Base-by-base conservation (phyloP, 2,113 vertebrate species). In the Leptodactylus fuscus region DNA sequence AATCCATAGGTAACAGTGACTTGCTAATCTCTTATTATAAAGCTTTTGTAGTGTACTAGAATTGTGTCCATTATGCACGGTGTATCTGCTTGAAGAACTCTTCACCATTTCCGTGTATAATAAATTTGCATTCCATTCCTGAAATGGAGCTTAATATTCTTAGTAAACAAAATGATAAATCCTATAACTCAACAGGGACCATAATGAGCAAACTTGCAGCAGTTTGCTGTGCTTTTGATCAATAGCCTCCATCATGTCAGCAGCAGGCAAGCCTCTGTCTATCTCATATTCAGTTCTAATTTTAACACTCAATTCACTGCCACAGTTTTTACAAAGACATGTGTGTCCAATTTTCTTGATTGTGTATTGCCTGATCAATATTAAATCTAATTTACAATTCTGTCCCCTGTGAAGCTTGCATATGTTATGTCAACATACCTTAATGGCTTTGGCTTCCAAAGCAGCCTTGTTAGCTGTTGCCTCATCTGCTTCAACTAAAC, bases 401-500 rank as follows among this genome's bases (percentile, higher is more conserved):
- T 91, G 91, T 90, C 91, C 88, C 90, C 89, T 78, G 87, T 87
- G 90, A 94, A 93, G 90, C 88, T 88, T 91, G 91, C 91, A 93
- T 94, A 94, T 93, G 92, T 93, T 94, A 92, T 91, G 92, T 94
- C 92, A 94, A 94, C 92, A 91, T 88, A 90, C 90, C 88, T 88
- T 94, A 93, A 94, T 92, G 89, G 90, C 90, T 91, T 88, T 89
- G 76, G 91, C 88, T 93, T 93, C 87, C 90, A 69, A 84, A 88
- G 87, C 86, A 85, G 91, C 87, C 90, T 90, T 93, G 91, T 92
- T 92, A 91, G 89, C 89, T 48, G 12, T 27, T 87, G 89, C 88
- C 75, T 82, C 90, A 88, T 89, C 90, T 89, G 91, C 87, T 83
- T 87, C 88, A 80, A 87, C 88, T 79, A 76, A 85, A 90, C 60